Base-by-base conservation (phyloP, 2,113 vertebrate genomes). In the Catagonus wagneri region DNA sequence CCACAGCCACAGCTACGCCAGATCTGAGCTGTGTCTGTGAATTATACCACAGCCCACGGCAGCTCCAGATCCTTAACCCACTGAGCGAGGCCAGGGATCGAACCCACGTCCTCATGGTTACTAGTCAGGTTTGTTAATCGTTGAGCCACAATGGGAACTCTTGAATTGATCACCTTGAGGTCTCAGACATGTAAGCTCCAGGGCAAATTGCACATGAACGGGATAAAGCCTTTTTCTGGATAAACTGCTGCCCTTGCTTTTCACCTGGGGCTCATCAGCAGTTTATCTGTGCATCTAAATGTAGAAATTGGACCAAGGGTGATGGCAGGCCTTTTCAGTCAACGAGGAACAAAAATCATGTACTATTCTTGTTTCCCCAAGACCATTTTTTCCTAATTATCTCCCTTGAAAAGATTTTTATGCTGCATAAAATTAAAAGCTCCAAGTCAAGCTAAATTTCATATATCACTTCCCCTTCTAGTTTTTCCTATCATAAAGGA, bases 391-490 rank as follows among this genome's bases (percentile, higher is more conserved):
- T 83, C 22, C 29, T 91, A 89, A 78, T 83, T 74, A 23, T 80
- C n/a, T 91, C 66, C 22, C 52, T n/a, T 71, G 58, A 32, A 93
- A 65, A 96, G n/a, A 61, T 72, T 79, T 50, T 89, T 65, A 94
- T 32, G 25, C 89, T 36, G 50, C 61, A 22, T 89, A 92, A 92
- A 93, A 78, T 63, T 52, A 6, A 92, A 89, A 94, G 61, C 17
- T 54, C 80, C 44, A 75, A 83, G 68, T 93, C 29, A 94, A 86
- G 34, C 36, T 94, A 85, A 80, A 96, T 69, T 94, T 90, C 22
- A 71, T 84, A 7, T 83, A 89, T 69, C 66, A 66, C 29, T 69
- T 81, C 23, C 6, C 60, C 29, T 76, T 94, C 56, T 89, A 74
- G n/a, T 74, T 36, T 88, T 61, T 84, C 76, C 60, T 79, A n/a